Base-by-base conservation (phyloP, 2,113 vertebrate genomes). In the Otocyon megalotis region DNA sequence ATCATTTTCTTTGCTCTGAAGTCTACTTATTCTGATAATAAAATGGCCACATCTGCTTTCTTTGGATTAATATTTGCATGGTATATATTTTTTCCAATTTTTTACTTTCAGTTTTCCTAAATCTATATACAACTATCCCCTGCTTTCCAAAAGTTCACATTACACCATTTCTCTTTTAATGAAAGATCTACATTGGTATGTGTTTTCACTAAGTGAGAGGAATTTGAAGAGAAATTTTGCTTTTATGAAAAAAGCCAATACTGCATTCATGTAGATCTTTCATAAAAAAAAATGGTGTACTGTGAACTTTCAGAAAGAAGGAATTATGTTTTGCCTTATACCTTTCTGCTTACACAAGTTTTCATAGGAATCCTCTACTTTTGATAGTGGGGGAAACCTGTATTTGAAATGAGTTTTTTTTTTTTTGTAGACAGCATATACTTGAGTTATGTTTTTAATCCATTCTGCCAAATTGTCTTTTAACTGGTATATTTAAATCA, bases 51-150 rank as follows among this genome's bases (percentile, higher is more conserved):
- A 50, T 5, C 22, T 77, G 24, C 26, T 93, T 90, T 62, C 30
- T 89, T 69, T 79, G 20, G 20, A 69, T 62, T 85, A 77, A 69
- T 69, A 43, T 43, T 80, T 71, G 28, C 30, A 79, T 79, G 58
- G 22, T 80, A 53, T 56, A 37, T n/a, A 69, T 65, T 65, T 83
- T 69, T 79, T 30, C 24, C 12, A 85, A 53, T 17, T n/a, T 37
- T 84, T 77, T 89, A 37, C n/a, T 93, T 93, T 93, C 28, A 71
- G n/a, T n/a, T 90, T 93, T 22, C 37, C 71, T 71, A 69, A 32
- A 32, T 90, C 19, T 54, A 35, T 80, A 71, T 28, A 50, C 43
- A 77, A 14, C 14, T 77, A 16, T 30, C 43, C 26, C 43, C 74
- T 77, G 26, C 43, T 77, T 77, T 50, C 43, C 43, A 43, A 30